phyloP scores from a whole-genome alignment of 2,888 invertebrate species.

The Balanococcus diminutus region DNA sequence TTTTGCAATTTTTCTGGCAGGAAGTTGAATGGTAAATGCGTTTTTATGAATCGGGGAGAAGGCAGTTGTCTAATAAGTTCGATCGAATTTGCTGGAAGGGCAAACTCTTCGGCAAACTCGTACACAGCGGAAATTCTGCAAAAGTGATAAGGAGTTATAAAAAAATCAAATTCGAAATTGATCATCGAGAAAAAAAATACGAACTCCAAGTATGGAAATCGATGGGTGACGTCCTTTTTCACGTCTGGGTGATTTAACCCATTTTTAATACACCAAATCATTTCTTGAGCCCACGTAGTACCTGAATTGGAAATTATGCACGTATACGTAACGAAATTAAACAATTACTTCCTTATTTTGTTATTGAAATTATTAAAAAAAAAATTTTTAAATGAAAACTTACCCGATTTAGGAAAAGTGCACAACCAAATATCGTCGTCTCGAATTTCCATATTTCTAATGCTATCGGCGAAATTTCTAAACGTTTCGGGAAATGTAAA shows the following conservation, averaged over 20 bases:
- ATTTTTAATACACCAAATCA: too few species aligned
- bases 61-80: not conserved
- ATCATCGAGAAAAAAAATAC: slow-evolving; percentile 59
- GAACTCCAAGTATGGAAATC: slow-evolving; percentile 76
- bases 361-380: not conserved
- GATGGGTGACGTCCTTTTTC: slow-evolving; percentile 64
- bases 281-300: slow-evolving; percentile 80
- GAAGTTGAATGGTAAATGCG: slow-evolving; percentile 4
- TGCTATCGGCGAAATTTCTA: slow-evolving; percentile 57
- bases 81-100: too few species aligned
- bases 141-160: too few species aligned
- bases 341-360: too few species aligned
- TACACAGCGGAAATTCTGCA: not conserved
- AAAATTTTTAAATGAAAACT: not conserved
- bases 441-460: slow-evolving; percentile 62
- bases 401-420: slow-evolving; percentile 67
- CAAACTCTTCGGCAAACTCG: not conserved
- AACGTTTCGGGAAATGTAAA: slow-evolving; percentile 57
- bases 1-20: slow-evolving; percentile 10
- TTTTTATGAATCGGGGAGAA: slow-evolving; percentile 21
- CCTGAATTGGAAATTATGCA: slow-evolving; percentile 61
- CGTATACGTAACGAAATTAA: not conserved
- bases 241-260: slow-evolving; percentile 67
- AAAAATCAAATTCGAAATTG: too few species aligned
- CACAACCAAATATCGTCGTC: slow-evolving; percentile 67